phyloP scores from a whole-genome alignment of 2,888 invertebrate species.

The Sthenelais limicola region DNA sequence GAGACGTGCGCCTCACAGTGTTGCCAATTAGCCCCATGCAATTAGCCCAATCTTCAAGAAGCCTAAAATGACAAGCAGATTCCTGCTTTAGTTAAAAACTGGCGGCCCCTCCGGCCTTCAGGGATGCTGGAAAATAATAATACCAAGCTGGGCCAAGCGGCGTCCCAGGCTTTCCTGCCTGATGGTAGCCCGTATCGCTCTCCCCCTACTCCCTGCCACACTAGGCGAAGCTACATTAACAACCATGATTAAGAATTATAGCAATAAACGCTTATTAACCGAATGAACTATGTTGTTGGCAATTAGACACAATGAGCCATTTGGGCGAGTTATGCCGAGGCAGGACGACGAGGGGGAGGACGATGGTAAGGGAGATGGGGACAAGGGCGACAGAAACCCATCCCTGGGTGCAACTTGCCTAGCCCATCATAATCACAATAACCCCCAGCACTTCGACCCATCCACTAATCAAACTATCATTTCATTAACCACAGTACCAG shows the following conservation, averaged over 20 bases:
- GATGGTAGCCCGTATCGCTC: background rate
- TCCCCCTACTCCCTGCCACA: background rate
- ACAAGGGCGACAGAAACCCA: no score
- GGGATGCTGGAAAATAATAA: no score
- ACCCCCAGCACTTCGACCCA: no score
- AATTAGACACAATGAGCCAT: slow-evolving; percentile 21
- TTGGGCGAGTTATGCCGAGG: no score
- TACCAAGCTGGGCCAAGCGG: no score
- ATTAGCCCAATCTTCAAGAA: slow-evolving; percentile 40
- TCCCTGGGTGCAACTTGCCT: no score
- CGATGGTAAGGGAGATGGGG: no score
- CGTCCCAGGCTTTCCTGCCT: background rate
- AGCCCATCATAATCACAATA: no score
- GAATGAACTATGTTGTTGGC: slow-evolving; percentile 27
- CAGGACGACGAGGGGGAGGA: no score
- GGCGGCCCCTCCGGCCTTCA: background rate
- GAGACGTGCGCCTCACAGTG: slow-evolving; percentile 24
- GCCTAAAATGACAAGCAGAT: slow-evolving; percentile 30
- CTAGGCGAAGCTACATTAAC: background rate
- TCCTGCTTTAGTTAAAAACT: slow-evolving; percentile 20
- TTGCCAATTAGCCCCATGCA: slow-evolving; percentile 34
- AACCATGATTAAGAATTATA: slow-evolving; percentile 19
- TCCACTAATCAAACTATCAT: no score
- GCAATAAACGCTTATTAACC: slow-evolving; percentile 30
- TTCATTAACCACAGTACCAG: no score